Percentiles rank a stretch among this genome's conserved stretches.
Evolutionary conservation across 2,113 vertebrate genomes (phyloP).

Genomic region (Nycticebus coucang): DNA sequence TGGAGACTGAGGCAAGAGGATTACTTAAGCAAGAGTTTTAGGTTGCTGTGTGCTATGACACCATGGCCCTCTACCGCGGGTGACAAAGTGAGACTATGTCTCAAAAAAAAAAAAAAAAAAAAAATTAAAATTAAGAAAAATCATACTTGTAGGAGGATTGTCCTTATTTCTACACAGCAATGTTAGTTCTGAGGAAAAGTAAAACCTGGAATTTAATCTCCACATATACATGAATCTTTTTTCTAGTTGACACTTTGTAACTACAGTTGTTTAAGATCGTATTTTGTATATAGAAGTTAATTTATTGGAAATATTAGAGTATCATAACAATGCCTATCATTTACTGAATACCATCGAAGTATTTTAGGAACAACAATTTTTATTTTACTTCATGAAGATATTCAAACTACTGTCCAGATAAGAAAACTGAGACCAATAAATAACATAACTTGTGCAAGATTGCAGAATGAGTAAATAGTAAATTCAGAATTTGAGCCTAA

Average conservation of each 20-base stretch:
- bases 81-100: too few relatives aligned
- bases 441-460: background rate
- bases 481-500: conserved; percentile 33
- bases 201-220: conserved; percentile 14
- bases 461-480: background rate
- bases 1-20: too few relatives aligned
- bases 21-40: too few relatives aligned
- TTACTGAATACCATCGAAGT: conserved; percentile 31
- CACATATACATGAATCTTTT: conserved; percentile 26
- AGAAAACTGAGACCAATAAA: background rate
- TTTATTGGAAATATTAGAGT: conserved; percentile 6
- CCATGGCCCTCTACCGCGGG: too few relatives aligned
- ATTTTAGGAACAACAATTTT: conserved; percentile 20
- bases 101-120: too few relatives aligned
- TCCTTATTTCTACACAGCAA: background rate
- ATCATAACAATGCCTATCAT: background rate
- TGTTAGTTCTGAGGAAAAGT: conserved; percentile 27
- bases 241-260: background rate
- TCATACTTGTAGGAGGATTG: background rate
- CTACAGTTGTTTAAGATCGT: conserved; percentile 8
- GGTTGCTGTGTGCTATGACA: too few relatives aligned
- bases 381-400: conserved; percentile 58
- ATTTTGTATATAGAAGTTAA: conserved; percentile 29
- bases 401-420: background rate
- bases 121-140: too few relatives aligned